Evolutionary conservation across 2,888 invertebrate genomes (phyloP).

Genomic region (Taenaris catops): DNA sequence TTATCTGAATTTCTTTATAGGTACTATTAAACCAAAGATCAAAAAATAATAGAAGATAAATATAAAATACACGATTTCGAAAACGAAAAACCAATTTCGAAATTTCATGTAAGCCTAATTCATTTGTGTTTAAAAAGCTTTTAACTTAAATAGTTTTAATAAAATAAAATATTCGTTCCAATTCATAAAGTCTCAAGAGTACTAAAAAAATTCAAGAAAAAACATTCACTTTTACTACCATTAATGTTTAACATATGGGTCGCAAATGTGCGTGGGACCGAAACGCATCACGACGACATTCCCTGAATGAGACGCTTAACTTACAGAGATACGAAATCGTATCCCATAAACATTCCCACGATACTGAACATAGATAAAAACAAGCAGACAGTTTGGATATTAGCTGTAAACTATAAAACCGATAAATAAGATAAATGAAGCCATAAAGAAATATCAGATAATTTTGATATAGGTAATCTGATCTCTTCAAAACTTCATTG

Average conservation of each 20-base stretch:
- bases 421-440: conserved; percentile 8
- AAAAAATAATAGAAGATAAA: no score
- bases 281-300: conserved; percentile 28
- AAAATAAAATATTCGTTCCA: no score
- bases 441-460: conserved; percentile 1
- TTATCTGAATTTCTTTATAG: no score
- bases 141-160: no score
- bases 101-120: no score
- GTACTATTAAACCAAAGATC: no score
- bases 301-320: conserved; percentile 59
- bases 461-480: conserved; percentile 3
- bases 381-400: conserved; percentile 20
- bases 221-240: no score
- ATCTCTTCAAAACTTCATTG: conserved; percentile 4
- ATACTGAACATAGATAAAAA: conserved; percentile 50
- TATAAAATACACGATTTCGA: no score
- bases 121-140: no score
- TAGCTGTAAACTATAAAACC: conserved; percentile 1
- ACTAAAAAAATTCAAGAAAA: no score
- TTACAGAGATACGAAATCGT: conserved; percentile 44
- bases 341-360: conserved; percentile 58
- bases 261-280: conserved; percentile 65
- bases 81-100: no score
- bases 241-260: conserved; percentile 51
- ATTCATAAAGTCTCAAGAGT: no score